Evolutionary conservation across 2,113 vertebrate genomes (phyloP).

Genomic region (Picathartes gymnocephalus): DNA sequence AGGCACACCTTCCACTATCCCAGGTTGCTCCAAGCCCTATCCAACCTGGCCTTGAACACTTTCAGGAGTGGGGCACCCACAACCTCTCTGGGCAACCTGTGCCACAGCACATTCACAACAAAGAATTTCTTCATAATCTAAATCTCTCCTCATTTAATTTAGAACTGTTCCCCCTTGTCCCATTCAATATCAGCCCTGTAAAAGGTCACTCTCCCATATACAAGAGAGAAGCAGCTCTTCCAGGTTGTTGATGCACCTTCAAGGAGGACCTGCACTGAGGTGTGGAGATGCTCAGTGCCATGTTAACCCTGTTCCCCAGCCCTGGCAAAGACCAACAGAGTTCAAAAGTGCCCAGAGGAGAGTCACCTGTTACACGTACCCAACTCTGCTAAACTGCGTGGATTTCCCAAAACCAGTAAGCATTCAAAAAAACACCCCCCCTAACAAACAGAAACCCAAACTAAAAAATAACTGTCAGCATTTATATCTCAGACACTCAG

Average conservation of each 20-base stretch:
- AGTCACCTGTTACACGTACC: neutral
- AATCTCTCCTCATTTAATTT: neutral
- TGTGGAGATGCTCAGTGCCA: neutral
- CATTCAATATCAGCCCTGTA: neutral
- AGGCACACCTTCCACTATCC: neutral
- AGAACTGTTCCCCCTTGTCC: neutral
- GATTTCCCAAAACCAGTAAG: neutral
- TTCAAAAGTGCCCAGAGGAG: neutral
- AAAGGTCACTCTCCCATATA: neutral
- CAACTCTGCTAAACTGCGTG: neutral
- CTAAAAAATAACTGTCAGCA: neutral
- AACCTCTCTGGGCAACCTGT: neutral
- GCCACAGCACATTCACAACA: neutral
- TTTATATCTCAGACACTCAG: neutral
- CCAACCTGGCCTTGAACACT: neutral
- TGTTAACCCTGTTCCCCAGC: neutral
- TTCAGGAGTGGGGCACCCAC: neutral
- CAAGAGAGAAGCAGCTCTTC: neutral
- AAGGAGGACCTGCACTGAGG: neutral
- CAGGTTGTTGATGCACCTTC: neutral
- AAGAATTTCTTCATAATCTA: neutral
- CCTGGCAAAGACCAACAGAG: neutral
- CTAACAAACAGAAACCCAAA: neutral
- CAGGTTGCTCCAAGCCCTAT: neutral
- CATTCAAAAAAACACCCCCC: neutral